Evolutionary conservation across 2,113 vertebrate species (phyloP), one percentile per base, ranked within the genome.

Genomic region (Callaeas wilsoni): DNA sequence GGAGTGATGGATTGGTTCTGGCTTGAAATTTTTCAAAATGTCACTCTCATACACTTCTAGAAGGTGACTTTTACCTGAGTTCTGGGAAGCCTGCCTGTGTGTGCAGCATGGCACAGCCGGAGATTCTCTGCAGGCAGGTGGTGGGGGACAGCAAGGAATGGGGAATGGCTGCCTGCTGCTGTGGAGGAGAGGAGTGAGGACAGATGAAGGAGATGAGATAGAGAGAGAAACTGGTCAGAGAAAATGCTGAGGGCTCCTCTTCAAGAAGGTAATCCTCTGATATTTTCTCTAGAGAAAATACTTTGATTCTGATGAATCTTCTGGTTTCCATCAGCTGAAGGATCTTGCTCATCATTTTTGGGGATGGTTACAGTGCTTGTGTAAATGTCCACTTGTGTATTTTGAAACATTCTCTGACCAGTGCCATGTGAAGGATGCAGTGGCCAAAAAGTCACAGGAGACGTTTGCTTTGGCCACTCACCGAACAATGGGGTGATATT

Each of bases 401-500:
- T 89, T 68, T 87, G 77, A 71, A 77, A 74, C 39, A 52, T 47
- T 6, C 27, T 33, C 29, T 82, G 42, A n/a, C 35, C 0, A 0
- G 35, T 76, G 46, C 60, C 37, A 8, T 15, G 5, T 26, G 68
- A 59, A 80, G 22, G 47, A 23, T 68, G 23, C 37, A n/a, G 30
- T 26, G 75, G n/a, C 62, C 7, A 23, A 53, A 17, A 41, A 3
- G 49, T 65, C 60, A 35, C 4, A 4, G 52, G 42, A 84, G 74
- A 33, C 1, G 0, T 77, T 62, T 77, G 29, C 33, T 89, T 63
- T 56, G 46, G 39, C 37, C 17, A 16, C 50, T 78, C 17, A 27
- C 11, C 0, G 12, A 42, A 44, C 16, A 69, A 16, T 27, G 23
- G 29, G 3, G 12, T 3, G 1, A 8, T 44, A 49, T 6, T 68